Base-by-base conservation (phyloP, 2,888 invertebrate genomes). In the Drosophila paranaensis region DNA sequence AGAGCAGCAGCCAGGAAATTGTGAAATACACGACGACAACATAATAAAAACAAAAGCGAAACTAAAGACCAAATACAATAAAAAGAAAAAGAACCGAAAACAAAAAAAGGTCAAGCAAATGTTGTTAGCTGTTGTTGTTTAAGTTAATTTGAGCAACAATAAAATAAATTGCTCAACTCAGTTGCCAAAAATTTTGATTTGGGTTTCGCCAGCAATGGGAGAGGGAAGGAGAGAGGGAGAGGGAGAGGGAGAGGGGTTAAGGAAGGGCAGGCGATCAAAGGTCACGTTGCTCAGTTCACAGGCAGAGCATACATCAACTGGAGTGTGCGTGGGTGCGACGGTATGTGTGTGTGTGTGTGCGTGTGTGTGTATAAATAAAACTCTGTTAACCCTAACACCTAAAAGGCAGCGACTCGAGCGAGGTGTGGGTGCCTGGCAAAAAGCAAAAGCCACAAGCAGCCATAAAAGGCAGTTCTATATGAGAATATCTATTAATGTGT, bases 71-170 rank as follows among this genome's bases (percentile, higher is more conserved):
- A 56, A 42, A 33, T 25, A 30, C 53, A 71, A 27, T 3, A 30
- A 11, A 30, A 6, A 30, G 4, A 63, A 14, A 53, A 16, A n/a
- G n/a, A 27, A 54, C 63, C 45, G 45, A 3, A 43, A 20, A 39
- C 33, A 6, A 11, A 58, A 75, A 77, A 67, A 61, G 73, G 78
- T 77, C 68, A 76, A 54, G 39, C 51, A 27, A 63, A 46, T n/a
- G 51, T 62, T 57, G 64, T 63, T 63, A 43, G 58, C 33, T 77
- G 72, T 57, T 68, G 78, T 73, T 74, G 69, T 78, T 69, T 66
- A 65, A 74, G 65, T 69, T 78, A 77, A 78, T 74, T 77, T 78
- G 62, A 73, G 70, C 55, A 77, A 77, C 78, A 77, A 78, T 77
- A 73, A 78, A 77, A 77, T 78, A 77, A 77, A 77, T 77, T 77